A percentile compares a stretch with the other conserved stretches of the same genome.
These are phyloP conservation scores for Erythrocercus mccallii DNA, from an alignment of 2,113 vertebrate genomes.

Conservation along the genomic window DNA sequence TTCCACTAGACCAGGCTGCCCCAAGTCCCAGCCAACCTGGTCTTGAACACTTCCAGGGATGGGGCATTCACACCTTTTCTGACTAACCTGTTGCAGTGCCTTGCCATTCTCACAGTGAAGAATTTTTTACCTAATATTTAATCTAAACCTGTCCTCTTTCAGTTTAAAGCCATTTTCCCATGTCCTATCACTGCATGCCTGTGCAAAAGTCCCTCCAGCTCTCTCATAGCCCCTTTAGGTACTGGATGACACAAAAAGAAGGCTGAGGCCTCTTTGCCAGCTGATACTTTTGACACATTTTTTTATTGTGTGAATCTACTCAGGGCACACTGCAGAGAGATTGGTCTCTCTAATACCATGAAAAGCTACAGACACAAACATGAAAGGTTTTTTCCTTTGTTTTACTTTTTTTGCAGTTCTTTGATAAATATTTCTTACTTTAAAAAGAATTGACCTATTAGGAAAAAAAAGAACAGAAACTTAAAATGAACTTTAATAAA, in stretches of 20 bases:
- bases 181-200: neutral
- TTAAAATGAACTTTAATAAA: neutral
- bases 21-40: neutral
- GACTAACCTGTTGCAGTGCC: neutral
- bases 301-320: neutral
- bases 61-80: neutral
- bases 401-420: neutral
- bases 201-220: neutral
- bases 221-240: neutral
- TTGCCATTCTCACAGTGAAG: accelerated
- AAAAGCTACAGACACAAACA: neutral
- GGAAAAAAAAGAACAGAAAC: neutral
- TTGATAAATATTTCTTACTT: neutral
- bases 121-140: neutral
- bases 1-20: neutral
- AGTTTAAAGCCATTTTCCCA: neutral
- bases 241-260: neutral
- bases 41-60: neutral
- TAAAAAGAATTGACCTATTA: neutral
- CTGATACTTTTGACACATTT: neutral
- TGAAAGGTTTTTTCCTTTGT: neutral
- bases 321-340: neutral
- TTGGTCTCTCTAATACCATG: neutral
- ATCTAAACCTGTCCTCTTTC: neutral
- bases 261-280: neutral